Evolutionary conservation across 2,888 invertebrate genomes (phyloP), one percentile per base, ranked within the genome.

Genomic region (Argyresthia goedartella): DNA sequence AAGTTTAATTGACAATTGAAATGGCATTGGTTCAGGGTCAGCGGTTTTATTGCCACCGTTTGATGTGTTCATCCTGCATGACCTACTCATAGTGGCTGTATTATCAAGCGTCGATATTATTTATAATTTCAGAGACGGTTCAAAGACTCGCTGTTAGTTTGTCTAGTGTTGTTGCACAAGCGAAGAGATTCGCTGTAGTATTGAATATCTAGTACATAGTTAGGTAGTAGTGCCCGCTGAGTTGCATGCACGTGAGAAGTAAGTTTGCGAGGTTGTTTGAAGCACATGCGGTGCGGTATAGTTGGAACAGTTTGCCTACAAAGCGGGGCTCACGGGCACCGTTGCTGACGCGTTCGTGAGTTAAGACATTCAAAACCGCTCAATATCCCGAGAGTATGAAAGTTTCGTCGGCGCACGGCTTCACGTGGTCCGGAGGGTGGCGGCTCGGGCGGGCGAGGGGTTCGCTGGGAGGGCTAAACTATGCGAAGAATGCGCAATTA

Each of bases 401-500:
- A 86, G 81, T 86, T 86, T 85, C 77, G 81, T 76, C 79, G 80
- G 81, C 80, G 80, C 84, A 81, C 82, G 81, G 82, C 78, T 85
- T 85, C 82, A 85, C 81, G 81, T 84, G 85, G 81, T 85, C 82
- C 81, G 78, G 81, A 80, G 75, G 59, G 55, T 25, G 25, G 25
- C 56, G 55, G 49, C 51, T 49, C 79, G 70, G 82, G 79, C 69
- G 70, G 78, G 81, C 78, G 85, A 76, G 81, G 88, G 88, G 87
- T 74, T 73, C 84, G 88, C 81, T 84, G 82, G 89, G 90, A 90
- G 91, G 90, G 89, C 91, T 92, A 93, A 95, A 95, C 94, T 95
- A 95, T 95, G 94, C 93, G 93, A 95, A 94, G 95, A 95, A 95
- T 95, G 94, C 93, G 94, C 94, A 95, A 95, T 95, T 95, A 95